Percentiles rank a stretch among this genome's conserved stretches.
Evolutionary conservation across 2,888 invertebrate species (phyloP).

Genomic region (Sepiola atlantica): DNA sequence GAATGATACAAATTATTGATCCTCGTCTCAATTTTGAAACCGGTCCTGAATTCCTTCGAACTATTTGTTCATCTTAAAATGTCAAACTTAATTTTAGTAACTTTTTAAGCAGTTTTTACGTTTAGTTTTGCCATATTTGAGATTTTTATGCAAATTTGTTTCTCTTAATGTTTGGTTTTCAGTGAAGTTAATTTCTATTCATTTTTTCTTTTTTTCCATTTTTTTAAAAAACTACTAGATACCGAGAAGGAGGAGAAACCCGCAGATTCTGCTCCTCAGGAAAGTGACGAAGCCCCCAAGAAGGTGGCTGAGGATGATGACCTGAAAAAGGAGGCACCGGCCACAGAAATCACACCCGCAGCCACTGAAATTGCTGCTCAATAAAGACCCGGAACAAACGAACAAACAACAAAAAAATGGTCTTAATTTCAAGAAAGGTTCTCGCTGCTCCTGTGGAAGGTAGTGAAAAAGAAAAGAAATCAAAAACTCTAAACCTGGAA

Average conservation of each 20-base stretch:
- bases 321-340: conserved; percentile 48
- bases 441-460: conserved; percentile 33
- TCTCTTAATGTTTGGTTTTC: no score
- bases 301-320: conserved; percentile 43
- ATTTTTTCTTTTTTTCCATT: not conserved
- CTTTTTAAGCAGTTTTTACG: no score
- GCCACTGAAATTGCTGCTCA: conserved; percentile 37
- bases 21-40: no score
- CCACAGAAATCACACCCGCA: conserved; percentile 32
- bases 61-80: no score
- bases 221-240: not conserved
- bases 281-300: conserved; percentile 22
- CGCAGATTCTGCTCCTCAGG: conserved; percentile 14
- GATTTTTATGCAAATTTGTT: no score
- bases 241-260: conserved; percentile 47
- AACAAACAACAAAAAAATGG: not conserved
- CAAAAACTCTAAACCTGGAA: not conserved
- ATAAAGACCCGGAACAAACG: no score
- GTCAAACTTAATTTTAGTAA: no score
- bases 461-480: not conserved
- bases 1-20: no score
- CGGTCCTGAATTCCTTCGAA: no score
- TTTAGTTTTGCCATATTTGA: no score
- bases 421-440: conserved; percentile 18
- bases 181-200: no score